Percentiles rank a stretch among this genome's conserved stretches.
Evolutionary conservation across 1,140 invertebrate genomes (phyloP).

Genomic region (Eubasilissa regina): DNA sequence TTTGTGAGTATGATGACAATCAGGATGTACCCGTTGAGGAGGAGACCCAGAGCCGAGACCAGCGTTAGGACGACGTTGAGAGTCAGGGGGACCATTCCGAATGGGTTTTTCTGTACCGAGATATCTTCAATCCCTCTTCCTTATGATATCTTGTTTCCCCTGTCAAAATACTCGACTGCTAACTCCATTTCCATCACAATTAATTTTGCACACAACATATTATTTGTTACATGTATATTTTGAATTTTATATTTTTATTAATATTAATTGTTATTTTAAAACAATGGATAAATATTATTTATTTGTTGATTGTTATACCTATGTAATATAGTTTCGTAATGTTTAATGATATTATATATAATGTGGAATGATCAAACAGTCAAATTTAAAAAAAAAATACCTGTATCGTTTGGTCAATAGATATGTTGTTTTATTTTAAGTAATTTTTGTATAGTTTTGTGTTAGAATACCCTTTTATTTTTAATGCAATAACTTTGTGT

Average conservation of each 20-base stretch:
- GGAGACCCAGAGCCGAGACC: constrained; percentile 74
- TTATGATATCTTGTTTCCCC: constrained; percentile 35
- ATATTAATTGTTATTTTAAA: no score
- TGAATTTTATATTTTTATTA: no score
- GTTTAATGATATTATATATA: no score
- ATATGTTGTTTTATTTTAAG: not conserved
- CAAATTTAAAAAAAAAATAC: not conserved
- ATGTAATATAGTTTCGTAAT: no score
- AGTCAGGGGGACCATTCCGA: constrained; percentile 73
- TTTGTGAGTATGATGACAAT: constrained; percentile 72
- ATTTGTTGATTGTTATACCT: no score
- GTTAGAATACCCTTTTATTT: no score
- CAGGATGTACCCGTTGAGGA: constrained; percentile 75
- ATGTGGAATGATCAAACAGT: constrained; percentile 3
- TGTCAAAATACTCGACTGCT: not conserved
- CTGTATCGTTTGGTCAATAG: constrained; percentile 25
- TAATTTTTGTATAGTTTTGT: no score
- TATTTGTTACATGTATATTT: no score
- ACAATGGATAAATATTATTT: no score
- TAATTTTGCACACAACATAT: no score
- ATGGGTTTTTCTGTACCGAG: not conserved
- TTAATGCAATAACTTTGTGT: no score
- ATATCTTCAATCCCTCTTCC: not conserved
- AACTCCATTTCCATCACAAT: no score
- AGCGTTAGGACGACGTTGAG: constrained; percentile 74